Base-by-base conservation (phyloP, 92 coral and sea anemone species). In the Scolanthus callimorphus region DNA sequence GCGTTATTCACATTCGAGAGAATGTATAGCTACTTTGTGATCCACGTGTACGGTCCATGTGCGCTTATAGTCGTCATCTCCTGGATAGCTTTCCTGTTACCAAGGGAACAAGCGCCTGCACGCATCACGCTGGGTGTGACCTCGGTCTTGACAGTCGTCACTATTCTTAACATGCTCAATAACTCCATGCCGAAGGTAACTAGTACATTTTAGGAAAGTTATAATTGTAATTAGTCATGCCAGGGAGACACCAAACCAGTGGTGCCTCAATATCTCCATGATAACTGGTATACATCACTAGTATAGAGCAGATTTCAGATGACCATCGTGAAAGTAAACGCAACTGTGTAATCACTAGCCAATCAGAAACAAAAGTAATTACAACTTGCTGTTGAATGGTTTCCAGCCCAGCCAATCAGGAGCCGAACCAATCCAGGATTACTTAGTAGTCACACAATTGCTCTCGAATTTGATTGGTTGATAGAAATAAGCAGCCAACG, bases 101-200 rank as follows among this genome's bases (percentile, higher is more conserved):
- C 98, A 13, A 79, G 88, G n/a, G 83, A 80, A 43, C 92, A 91
- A 45, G 88, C 98, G 38, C 98, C 98, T 21, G 98, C 98, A 48
- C 96, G 98, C 39, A 64, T 92, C 52, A 89, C 98, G 46, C 69
- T 92, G 55, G 98, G 98, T 22, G 96, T 92, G 34, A 92, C 98
- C 39, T 87, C 94, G 37, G 94, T 92, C 44, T 75, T 92, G 4
- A 92, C 98, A 20, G 96, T 90, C 28, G 98, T 92, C 55, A 92
- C 98, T 27, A 81, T 92, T 37, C 69, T 92, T 3, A 92, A 92
- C 58, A 80, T 92, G 95, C 81, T 90, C 2, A 92, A 92, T 74
- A 92, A 92, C 53, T 80, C 94, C n/a, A 92, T 92, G 98, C 98
- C 98, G 39, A 92, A 92, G 91, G 98, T 89, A 73, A 44, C 52